These are phyloP conservation scores for Morone saxatilis DNA, from an alignment of 2,113 vertebrate species.

Conservation along the genomic window DNA sequence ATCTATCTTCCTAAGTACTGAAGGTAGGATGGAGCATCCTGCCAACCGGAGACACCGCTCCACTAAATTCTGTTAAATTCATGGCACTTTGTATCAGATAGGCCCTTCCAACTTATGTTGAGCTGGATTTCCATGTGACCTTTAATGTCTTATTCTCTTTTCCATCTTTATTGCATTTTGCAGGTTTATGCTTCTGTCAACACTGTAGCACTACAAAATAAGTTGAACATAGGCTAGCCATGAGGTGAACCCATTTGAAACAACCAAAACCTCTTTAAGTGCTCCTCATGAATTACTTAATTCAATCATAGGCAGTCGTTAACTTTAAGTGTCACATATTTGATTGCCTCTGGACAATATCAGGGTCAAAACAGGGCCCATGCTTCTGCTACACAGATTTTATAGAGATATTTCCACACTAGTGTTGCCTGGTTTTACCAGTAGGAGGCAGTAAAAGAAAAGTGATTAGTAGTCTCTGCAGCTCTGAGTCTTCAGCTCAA, in stretches of 20 bases:
- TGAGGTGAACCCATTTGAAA: no score
- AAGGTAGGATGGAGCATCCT: neutral
- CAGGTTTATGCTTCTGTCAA: neutral
- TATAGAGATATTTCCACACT: no score
- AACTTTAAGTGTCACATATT: no score
- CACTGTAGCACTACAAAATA: neutral
- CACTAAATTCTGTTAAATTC: no score
- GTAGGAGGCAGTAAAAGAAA: conserved; percentile 16
- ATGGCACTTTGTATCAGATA: neutral
- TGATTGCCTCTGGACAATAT: no score
- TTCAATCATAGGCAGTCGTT: no score
- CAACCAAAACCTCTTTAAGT: neutral
- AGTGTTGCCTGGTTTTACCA: neutral
- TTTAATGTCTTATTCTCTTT: neutral
- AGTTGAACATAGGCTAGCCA: neutral
- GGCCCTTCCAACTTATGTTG: neutral
- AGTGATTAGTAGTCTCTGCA: neutral
- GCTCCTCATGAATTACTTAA: neutral
- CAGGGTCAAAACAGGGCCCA: no score
- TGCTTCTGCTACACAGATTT: no score
- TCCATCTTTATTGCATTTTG: neutral
- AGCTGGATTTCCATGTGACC: neutral
- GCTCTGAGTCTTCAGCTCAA: neutral
- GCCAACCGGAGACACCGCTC: neutral
- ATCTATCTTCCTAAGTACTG: neutral